phyloP scores from a whole-genome alignment of 2,888 invertebrate species.

The Hoplodrina ambigua region DNA sequence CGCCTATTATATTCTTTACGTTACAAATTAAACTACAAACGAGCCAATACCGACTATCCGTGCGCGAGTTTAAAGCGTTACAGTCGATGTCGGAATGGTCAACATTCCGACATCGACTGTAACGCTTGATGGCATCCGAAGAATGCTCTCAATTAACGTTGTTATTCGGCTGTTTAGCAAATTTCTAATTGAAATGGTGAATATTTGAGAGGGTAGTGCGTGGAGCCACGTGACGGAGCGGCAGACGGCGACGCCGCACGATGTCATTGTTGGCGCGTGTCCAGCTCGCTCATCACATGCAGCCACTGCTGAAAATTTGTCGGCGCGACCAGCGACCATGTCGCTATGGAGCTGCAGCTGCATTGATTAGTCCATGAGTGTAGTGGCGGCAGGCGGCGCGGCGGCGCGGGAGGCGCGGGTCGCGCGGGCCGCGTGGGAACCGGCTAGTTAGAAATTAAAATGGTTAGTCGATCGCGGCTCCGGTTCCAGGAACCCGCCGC shows the following conservation, averaged over 20 bases:
- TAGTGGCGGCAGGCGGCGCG: neutral
- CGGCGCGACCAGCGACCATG: constrained; percentile 1
- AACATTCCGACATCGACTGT: too few species aligned
- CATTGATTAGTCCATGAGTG: constrained; percentile 28
- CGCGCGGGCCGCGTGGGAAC: constrained; percentile 46
- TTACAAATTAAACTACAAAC: constrained; percentile 73
- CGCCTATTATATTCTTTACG: constrained; percentile 70
- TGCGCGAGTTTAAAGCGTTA: constrained; percentile 61
- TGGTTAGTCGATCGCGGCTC: constrained; percentile 18
- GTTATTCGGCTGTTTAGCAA: constrained; percentile 76
- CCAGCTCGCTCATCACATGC: constrained; percentile 63
- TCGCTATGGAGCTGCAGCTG: constrained; percentile 24
- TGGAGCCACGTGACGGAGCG: constrained; percentile 68
- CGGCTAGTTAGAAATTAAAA: constrained; percentile 14
- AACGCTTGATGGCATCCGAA: constrained; percentile 70
- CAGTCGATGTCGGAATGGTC: constrained; percentile 68
- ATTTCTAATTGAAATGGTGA: constrained; percentile 79
- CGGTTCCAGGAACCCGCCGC: constrained; percentile 46
- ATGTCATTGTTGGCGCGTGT: constrained; percentile 71
- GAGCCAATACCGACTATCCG: constrained; percentile 65
- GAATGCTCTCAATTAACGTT: constrained; percentile 79
- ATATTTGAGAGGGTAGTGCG: constrained; percentile 71
- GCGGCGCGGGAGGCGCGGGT: neutral
- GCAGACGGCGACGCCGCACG: constrained; percentile 49
- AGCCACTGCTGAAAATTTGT: constrained; percentile 53